Conservation (phyloP, 1,140 invertebrate genomes). For the Ceratosolen fusciceps region DNA sequence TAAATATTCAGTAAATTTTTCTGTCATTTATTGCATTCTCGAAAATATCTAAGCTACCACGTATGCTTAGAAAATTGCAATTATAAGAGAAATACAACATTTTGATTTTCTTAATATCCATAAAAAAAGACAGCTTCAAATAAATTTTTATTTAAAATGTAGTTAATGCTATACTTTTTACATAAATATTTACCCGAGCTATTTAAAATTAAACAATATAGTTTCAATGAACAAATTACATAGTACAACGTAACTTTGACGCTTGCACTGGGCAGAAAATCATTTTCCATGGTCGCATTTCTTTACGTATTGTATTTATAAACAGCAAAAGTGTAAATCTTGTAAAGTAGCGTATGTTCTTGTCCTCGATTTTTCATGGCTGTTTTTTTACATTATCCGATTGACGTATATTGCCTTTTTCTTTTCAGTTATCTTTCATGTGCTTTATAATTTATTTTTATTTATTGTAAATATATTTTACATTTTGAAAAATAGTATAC, state of each 20-base stretch:
- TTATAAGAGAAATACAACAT: too few relatives aligned
- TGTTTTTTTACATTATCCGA: background rate
- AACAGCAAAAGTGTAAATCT: background rate
- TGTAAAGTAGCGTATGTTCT: conserved; percentile 1
- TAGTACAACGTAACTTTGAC: background rate
- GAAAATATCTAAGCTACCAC: too few relatives aligned
- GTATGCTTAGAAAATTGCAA: too few relatives aligned
- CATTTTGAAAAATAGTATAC: background rate
- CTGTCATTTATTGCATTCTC: too few relatives aligned
- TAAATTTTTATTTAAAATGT: too few relatives aligned
- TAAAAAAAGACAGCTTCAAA: too few relatives aligned
- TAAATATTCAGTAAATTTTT: too few relatives aligned
- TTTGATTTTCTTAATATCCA: too few relatives aligned
- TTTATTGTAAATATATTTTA: background rate
- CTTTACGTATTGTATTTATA: background rate
- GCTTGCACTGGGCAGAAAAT: conserved; percentile 8
- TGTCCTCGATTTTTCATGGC: conserved; percentile 37
- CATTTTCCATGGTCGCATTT: conserved; percentile 30
- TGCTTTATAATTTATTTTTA: too few relatives aligned
- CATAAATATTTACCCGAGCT: background rate
- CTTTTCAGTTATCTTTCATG: background rate
- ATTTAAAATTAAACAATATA: background rate
- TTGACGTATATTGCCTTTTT: too few relatives aligned
- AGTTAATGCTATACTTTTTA: too few relatives aligned
- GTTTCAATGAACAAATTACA: background rate